Conservation (phyloP, 2,113 vertebrate species). For the Lates calcarifer region DNA sequence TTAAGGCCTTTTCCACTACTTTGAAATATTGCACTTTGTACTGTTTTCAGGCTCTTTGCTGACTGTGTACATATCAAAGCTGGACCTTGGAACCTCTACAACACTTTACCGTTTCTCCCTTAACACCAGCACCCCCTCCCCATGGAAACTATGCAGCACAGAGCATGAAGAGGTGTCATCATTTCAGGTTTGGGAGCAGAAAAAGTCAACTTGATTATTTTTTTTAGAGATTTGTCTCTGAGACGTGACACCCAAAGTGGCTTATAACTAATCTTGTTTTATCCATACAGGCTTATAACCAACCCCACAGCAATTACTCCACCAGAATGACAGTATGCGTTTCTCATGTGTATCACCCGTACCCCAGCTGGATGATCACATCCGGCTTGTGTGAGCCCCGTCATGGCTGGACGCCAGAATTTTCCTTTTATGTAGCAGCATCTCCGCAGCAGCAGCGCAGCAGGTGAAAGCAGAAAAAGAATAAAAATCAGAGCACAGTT, state of each 20-base stretch:
- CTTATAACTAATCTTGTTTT: conserved; percentile 59
- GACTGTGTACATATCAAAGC: conserved; percentile 92
- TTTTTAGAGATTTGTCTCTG: conserved; percentile 3
- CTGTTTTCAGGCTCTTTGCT: conserved; percentile 84
- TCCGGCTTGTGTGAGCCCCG: conserved; percentile 88
- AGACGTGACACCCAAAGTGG: background rate
- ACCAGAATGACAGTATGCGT: conserved; percentile 96
- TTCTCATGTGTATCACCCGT: conserved; percentile 92
- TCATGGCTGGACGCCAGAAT: conserved; percentile 93
- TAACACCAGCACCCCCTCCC: conserved; percentile 88
- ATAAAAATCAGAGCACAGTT: background rate
- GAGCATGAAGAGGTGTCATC: conserved; percentile 91
- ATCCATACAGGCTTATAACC: conserved; percentile 90
- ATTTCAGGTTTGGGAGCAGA: conserved; percentile 89
- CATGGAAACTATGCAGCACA: conserved; percentile 88
- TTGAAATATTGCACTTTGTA: background rate
- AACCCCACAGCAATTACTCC: conserved; percentile 95
- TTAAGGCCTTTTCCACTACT: background rate
- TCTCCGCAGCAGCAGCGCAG: conserved; percentile 89
- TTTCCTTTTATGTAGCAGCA: conserved; percentile 93
- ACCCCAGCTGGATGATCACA: conserved; percentile 97
- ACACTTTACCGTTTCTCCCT: conserved; percentile 93
- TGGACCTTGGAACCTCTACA: conserved; percentile 84
- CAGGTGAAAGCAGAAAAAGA: conserved; percentile 82
- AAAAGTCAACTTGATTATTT: background rate